phyloP scores from a whole-genome alignment of 2,888 invertebrate species.

The Hirtodrosophila confusa region DNA sequence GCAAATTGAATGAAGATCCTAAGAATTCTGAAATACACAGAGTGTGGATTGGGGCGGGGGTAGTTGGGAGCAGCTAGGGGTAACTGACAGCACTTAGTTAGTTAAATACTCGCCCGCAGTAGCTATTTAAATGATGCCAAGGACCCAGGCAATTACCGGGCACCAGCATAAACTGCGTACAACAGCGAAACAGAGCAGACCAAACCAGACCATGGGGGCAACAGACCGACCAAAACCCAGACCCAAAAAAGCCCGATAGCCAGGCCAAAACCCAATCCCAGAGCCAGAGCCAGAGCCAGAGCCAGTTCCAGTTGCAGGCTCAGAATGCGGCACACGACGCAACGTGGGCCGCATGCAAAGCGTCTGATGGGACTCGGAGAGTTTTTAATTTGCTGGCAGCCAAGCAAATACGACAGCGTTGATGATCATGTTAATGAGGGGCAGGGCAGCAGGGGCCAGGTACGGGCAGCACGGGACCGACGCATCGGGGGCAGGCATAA shows the following conservation, averaged over 20 bases:
- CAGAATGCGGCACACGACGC: constrained; percentile 35
- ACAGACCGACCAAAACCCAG: background rate
- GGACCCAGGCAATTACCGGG: constrained; percentile 56
- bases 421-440: constrained; percentile 81
- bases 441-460: constrained; percentile 36
- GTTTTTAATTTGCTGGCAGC: constrained; percentile 71
- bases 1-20: constrained; percentile 48
- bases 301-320: constrained; percentile 6
- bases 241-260: constrained; percentile 3
- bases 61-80: background rate
- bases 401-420: constrained; percentile 80
- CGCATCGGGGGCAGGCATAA: constrained; percentile 3
- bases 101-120: constrained; percentile 74
- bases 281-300: constrained; percentile 10
- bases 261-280: background rate
- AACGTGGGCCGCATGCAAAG: constrained; percentile 71
- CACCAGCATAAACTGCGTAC: constrained; percentile 67
- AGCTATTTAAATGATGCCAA: constrained; percentile 73
- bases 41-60: background rate
- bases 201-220: constrained; percentile 49
- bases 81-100: constrained; percentile 66
- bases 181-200: constrained; percentile 11
- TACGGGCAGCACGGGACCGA: background rate
- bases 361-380: constrained; percentile 11
- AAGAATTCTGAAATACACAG: background rate